Percentiles rank a stretch among this genome's conserved stretches.
Evolutionary conservation across 2,797 vertebrate species (phyloP).

Genomic region (Pelobates cultripes): DNA sequence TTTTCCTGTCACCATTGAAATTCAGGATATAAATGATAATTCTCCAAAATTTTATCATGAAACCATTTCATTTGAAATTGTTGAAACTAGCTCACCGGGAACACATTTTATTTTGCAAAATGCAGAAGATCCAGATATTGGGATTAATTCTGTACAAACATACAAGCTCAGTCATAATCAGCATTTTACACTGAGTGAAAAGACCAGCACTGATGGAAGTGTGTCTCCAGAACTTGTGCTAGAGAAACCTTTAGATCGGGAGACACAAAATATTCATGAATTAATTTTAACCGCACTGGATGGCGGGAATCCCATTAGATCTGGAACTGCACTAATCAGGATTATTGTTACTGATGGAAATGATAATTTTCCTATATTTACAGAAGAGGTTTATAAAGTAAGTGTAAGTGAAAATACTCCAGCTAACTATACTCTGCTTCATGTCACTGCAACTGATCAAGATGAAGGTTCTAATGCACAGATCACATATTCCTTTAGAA

Average conservation of each 20-base stretch:
- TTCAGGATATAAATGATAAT: constrained; percentile 75
- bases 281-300: constrained; percentile 65
- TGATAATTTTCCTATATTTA: constrained; percentile 68
- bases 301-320: constrained; percentile 62
- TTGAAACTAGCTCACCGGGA: constrained; percentile 64
- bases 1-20: constrained; percentile 69
- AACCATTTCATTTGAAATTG: constrained; percentile 64
- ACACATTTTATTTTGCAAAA: constrained; percentile 61
- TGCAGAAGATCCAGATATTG: constrained; percentile 33
- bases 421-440: constrained; percentile 49
- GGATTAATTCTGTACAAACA: constrained; percentile 19
- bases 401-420: constrained; percentile 60
- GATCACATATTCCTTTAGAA: constrained; percentile 52
- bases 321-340: constrained; percentile 60
- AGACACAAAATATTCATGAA: constrained; percentile 60
- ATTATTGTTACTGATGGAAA: constrained; percentile 66
- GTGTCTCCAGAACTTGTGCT: constrained; percentile 70
- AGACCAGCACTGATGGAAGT: constrained; percentile 65
- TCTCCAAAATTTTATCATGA: constrained; percentile 61
- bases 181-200: constrained; percentile 71
- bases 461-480: constrained; percentile 64
- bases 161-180: constrained; percentile 60
- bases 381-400: constrained; percentile 60
- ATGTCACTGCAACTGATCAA: constrained; percentile 59
- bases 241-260: constrained; percentile 74